Evolutionary conservation across 2,113 vertebrate genomes (phyloP).

Genomic region (Phylloscopus trochilus): DNA sequence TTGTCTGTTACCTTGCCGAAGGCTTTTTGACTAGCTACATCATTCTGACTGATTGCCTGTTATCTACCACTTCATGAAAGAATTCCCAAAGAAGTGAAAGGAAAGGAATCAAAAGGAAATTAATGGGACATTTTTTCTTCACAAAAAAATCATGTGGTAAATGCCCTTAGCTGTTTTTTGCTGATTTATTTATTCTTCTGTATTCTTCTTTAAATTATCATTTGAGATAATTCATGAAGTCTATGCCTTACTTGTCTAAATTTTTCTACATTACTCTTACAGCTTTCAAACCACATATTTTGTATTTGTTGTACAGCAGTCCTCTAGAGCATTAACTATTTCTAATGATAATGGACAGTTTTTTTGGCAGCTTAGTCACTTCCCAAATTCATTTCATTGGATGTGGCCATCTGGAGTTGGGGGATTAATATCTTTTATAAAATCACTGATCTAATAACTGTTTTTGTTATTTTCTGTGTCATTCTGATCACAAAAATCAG

Average conservation of each 20-base stretch:
- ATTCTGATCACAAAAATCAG: neutral
- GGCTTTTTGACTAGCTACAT: neutral
- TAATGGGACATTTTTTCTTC: neutral
- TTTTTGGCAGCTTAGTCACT: neutral
- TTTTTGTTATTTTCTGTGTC: neutral
- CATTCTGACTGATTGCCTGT: neutral
- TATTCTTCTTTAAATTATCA: neutral
- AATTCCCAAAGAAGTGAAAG: neutral
- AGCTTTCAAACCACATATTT: neutral
- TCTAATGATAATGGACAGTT: neutral
- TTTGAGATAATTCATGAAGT: neutral
- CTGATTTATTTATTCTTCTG: neutral
- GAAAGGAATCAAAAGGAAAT: neutral
- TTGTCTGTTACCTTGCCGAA: neutral
- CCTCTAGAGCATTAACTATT: neutral
- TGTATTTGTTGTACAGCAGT: neutral
- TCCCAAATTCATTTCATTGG: neutral
- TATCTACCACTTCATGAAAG: neutral
- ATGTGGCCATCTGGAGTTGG: neutral
- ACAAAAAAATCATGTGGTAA: neutral
- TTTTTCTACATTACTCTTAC: neutral
- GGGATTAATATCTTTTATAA: neutral
- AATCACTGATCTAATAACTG: neutral
- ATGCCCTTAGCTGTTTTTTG: neutral
- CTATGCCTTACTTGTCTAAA: neutral